Base-by-base conservation (phyloP, 2,797 vertebrate species). In the Amphiprion clarkii region DNA sequence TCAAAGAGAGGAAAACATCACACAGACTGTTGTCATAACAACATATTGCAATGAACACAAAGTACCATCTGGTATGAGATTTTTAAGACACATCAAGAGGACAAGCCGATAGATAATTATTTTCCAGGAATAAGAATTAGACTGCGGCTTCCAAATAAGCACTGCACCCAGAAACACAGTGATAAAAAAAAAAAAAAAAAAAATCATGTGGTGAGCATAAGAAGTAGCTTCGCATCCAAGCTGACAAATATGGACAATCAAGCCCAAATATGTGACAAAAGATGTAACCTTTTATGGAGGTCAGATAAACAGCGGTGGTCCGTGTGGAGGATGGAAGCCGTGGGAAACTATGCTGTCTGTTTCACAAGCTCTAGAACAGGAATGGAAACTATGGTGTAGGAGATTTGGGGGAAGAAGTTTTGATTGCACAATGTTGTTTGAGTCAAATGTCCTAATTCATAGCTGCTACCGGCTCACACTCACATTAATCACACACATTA, bases 1-100 rank as follows among this genome's bases (percentile, higher is more conserved):
- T 92, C 89, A 91, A 90, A 92, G 87, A 86, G 75, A 85, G 79
- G 89, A 84, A 89, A 93, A 90, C 86, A 93, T 89, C 87, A 85
- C 89, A 92, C 93, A 94, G 91, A 90, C 92, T 94, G 93, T 94
- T 94, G 93, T 94, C 93, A 94, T 92, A 94, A 94, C 93, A 94
- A 94, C 93, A 94, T 94, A 94, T 94, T 94, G 92, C 92, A 82
- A 81, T 89, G 86, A 94, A 87, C 90, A 90, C 90, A 91, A 89
- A 88, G 90, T 82, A 76, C 92, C 93, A 94, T 94, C 93, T 94
- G 93, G 69, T 73, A 67, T 31, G 87, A 89, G 84, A 85, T 86
- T 89, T 88, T 91, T 90, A 83, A 90, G 90, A 90, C 89, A 90
- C 89, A 89, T 87, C 40, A 89, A 89, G 86, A 89, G 91, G 89